Base-by-base conservation (phyloP, 2,113 vertebrate genomes). In the Perognathus longimembris region DNA sequence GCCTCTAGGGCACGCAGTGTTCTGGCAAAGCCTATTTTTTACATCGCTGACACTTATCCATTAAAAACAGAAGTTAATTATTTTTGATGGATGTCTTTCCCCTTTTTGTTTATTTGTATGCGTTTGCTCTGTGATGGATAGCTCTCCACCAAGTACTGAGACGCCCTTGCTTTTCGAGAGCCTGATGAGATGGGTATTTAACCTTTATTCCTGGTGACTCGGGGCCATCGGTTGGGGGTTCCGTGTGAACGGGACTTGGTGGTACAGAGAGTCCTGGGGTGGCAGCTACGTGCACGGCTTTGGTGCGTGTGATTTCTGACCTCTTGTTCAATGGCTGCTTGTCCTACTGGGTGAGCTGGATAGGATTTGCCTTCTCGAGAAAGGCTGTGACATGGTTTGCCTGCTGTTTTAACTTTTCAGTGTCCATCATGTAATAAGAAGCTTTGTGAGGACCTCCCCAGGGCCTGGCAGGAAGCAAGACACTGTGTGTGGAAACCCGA, bases 81-180 rank as follows among this genome's bases (percentile, higher is more conserved):
- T 92, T 96, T 90, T 73, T 95, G 95, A 96, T 85, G 83, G 93
- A 84, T 78, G 91, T 21, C 79, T 79, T 71, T 89, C 45, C 71
- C 50, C 87, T 28, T 66, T 86, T 59, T 64, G 80, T 66, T 90
- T 80, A 69, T 79, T 86, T 77, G 26, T 34, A n/a, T 4, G 85
- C 21, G 77, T 76, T 40, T 20, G 61, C 67, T 76, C 74, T 66
- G 63, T 80, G 90, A 94, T 8, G 54, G 90, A 85, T 61, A 4
- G 78, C 66, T 76, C 81, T 91, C 69, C 71, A 70, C 74, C 69
- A 5, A 0, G 18, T 5, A 22, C 36, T 0, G 15, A 54, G 4
- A 3, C 26, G 14, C n/a, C 42, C 85, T 1, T 2, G 24, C 32
- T 42, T 83, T 40, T 4, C 38, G 5, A 30, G 34, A 80, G 78